Base-by-base conservation (phyloP, 2,888 invertebrate species). In the Apotomis turbidana region DNA sequence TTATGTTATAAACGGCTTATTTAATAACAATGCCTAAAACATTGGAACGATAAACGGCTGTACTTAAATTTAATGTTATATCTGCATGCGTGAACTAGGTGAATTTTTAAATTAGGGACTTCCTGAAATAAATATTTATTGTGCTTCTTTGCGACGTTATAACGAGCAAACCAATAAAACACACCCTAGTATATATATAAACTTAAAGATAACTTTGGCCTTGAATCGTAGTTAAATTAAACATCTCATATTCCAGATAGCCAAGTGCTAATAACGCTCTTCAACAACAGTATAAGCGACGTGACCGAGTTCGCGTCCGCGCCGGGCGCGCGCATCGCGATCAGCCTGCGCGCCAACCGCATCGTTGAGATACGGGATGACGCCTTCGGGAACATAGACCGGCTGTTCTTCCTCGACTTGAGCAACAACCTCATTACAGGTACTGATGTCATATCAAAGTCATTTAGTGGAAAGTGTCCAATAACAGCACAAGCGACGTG, bases 371-470 rank as follows among this genome's bases (percentile, higher is more conserved):
- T 95, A 70, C 90, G 90, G 27, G 88, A 90, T 49, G 93, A 94
- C 60, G 89, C 94, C 0, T 95, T 95, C 80, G 88, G 89, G 67
- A 90, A 93, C 74, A 84, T 94, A 46, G 85, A 89, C 66, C 88
- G 90, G 59, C 82, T 95, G 52, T 90, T 92, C 58, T 94, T 92
- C 76, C 85, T 95, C 79, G 95, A 95, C 81, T 84, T 95, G 74
- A 95, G 95, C 85, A 91, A 94, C 78, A 95, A 95, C 79, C 80
- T 80, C 38, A 87, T 95, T 70, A 88, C 93, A 79, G 94, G 95
- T 95, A 86, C 84, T 77, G 54, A 62, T 62, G 41, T 9, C 38
- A 57, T 27, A 27, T 27, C 27, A 27, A 27, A 27, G 27, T 27
- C 27, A 27, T 27, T 27, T 27, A 27, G 27, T 2, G 27, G 2